Evolutionary conservation across 2,797 vertebrate species (phyloP).

Genomic region (Brachyalestes nurse): DNA sequence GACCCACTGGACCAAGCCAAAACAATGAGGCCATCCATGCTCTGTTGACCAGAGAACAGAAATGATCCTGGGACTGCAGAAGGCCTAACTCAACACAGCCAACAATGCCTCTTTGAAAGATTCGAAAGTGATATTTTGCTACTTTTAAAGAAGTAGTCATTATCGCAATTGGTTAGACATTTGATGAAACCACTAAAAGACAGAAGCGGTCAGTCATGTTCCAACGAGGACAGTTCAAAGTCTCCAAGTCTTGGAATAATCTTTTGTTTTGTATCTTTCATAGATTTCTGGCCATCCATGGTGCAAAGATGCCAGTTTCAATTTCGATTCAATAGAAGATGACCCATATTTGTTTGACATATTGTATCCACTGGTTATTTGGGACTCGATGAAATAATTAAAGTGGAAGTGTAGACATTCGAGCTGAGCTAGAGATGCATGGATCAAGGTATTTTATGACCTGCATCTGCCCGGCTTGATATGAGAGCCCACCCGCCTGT

Average conservation of each 20-base stretch:
- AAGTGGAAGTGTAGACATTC: not conserved
- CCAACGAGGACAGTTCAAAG: not conserved
- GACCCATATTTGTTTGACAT: not conserved
- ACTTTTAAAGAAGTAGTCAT: not conserved
- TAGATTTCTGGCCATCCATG: not conserved
- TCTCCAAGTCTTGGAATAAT: not conserved
- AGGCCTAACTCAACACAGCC: constrained; percentile 9
- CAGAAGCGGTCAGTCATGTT: not conserved
- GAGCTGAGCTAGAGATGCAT: not conserved
- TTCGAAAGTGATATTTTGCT: not conserved
- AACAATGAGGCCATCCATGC: constrained; percentile 23
- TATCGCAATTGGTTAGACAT: not conserved
- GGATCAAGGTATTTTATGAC: no score
- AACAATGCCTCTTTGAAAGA: not conserved
- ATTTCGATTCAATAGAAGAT: not conserved
- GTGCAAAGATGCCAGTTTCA: not conserved
- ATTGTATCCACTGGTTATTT: not conserved
- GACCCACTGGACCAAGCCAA: constrained; percentile 4
- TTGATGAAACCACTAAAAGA: not conserved
- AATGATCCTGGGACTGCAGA: not conserved
- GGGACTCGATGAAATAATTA: not conserved
- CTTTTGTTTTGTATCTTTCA: not conserved
- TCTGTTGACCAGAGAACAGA: constrained; percentile 7
- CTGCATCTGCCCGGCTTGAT: no score
- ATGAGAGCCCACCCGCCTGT: no score